Conservation (phyloP, 2,888 invertebrate genomes). For the Phorcus lineatus region DNA sequence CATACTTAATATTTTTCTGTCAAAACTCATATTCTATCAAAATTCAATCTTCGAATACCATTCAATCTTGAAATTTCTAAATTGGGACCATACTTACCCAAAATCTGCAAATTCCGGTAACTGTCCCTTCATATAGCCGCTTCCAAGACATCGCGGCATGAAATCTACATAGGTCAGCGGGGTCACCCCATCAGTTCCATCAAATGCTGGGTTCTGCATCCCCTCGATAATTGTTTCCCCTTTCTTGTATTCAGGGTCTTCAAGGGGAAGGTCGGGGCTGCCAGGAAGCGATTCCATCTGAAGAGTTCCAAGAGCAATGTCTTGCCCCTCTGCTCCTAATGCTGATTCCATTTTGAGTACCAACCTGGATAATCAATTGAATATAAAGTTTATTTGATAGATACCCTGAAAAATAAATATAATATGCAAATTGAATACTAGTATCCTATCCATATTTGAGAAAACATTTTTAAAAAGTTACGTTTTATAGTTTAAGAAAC, state of each 20-base stretch:
- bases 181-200: slow-evolving; percentile 31
- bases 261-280: neutral
- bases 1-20: no score
- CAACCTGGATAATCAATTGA: no score
- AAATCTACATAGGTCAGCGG: slow-evolving; percentile 58
- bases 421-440: no score
- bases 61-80: no score
- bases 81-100: no score
- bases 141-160: slow-evolving; percentile 46
- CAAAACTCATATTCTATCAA: no score
- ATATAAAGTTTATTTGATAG: no score
- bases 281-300: neutral
- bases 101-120: slow-evolving; percentile 51
- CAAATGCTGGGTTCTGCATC: neutral
- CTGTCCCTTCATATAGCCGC: neutral
- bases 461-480: no score
- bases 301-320: neutral
- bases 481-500: no score
- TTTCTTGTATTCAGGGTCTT: neutral
- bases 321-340: neutral
- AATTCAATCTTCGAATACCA: no score
- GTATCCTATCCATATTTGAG: no score
- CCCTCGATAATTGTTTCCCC: neutral
- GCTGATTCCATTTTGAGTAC: neutral
- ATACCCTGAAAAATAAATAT: no score